Evolutionary conservation across 2,113 vertebrate genomes (phyloP), one percentile per base, ranked within the genome.

Genomic region (Benthochromis sp.): DNA sequence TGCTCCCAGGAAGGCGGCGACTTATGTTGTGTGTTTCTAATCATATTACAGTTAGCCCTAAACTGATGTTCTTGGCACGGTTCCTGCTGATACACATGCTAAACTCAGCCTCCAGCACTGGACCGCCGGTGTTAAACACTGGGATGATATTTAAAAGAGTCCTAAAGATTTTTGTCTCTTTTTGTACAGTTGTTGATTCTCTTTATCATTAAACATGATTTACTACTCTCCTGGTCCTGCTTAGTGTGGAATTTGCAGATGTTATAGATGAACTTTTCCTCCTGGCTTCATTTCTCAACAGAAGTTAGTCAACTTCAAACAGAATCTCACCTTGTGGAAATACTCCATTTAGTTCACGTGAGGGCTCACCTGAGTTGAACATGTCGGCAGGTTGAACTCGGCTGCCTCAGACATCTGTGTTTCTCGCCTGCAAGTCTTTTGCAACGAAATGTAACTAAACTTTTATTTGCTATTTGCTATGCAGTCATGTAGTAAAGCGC

Each of bases 21-120:
- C 92, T 95, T 95, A 88, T 87, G 94, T 84, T 90, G 84, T 91
- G 90, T 87, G 90, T 66, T 86, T 89, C 91, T 95, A 94, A 96
- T 95, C 93, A 92, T 90, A 90, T 95, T 94, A 95, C 92, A 91
- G 90, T 93, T 87, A 85, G 91, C 81, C 19, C 4, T 93, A 93
- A 95, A 89, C 93, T 85, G 91, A 91, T 92, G 93, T 93, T 92
- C 43, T 90, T 92, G 93, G 93, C 92, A 79, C 47, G 86, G 88
- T 84, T 66, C 29, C 88, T 73, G 89, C 83, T 88, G 90, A 91
- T 91, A 87, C 11, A 85, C 55, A 86, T 89, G 84, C 93, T 88
- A 52, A 52, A 87, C 87, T 89, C 86, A 43, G 53, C 76, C 78
- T 73, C 83, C 81, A 53, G 66, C 61, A 17, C 24, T 45, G 81